Percentiles rank a stretch among this genome's conserved stretches.
phyloP scores from a whole-genome alignment of 2,888 invertebrate species.

The Phrixothrix hirtus region DNA sequence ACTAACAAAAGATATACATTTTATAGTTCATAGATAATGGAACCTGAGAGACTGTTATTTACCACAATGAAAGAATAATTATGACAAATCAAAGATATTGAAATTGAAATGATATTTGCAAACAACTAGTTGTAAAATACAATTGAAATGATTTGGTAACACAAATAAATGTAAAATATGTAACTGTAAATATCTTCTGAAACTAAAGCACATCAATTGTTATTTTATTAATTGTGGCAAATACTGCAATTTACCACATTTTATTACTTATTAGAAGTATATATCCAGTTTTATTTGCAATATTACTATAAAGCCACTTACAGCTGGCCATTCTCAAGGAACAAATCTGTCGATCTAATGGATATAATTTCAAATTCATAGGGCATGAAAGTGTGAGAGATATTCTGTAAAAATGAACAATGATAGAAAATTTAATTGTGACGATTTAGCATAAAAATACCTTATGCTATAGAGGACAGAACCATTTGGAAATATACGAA shows the following conservation, averaged over 20 bases:
- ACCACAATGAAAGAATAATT: too few species aligned
- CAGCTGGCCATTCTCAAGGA: conserved; percentile 95
- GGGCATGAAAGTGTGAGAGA: conserved; percentile 95
- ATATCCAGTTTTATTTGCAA: conserved; percentile 13
- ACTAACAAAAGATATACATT: too few species aligned
- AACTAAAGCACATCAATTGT: too few species aligned
- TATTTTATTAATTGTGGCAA: too few species aligned
- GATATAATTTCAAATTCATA: conserved; percentile 96
- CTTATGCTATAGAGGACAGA: conserved; percentile 94
- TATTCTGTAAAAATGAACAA: conserved; percentile 66
- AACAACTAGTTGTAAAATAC: too few species aligned
- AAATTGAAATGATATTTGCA: too few species aligned
- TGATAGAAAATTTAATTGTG: conserved; percentile 10
- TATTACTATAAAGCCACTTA: conserved; percentile 63
- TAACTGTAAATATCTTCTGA: too few species aligned
- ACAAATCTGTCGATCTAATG: conserved; percentile 93
- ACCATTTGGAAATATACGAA: conserved; percentile 93
- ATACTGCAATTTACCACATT: conserved; percentile 5
- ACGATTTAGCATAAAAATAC: conserved; percentile 52
- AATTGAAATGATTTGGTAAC: too few species aligned
- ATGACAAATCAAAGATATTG: too few species aligned
- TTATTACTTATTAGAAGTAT: conserved; percentile 21
- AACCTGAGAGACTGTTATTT: too few species aligned
- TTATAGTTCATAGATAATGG: too few species aligned
- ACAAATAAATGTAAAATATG: too few species aligned